Evolutionary conservation across 1,140 invertebrate species (phyloP).

Genomic region (Drosophila aff.): DNA sequence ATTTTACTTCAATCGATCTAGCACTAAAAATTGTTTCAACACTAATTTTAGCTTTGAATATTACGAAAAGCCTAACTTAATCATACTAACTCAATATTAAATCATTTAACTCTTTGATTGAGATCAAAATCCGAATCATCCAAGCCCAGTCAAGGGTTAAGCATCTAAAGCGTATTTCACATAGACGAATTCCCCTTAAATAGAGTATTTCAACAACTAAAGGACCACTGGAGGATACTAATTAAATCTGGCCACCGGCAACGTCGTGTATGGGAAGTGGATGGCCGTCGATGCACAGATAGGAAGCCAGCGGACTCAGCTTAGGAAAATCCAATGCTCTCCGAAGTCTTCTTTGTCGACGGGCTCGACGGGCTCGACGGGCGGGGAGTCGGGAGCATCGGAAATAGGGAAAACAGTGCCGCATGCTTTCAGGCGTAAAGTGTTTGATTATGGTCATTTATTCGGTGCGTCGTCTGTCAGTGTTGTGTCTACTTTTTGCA

Average conservation of each 20-base stretch:
- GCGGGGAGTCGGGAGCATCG: background rate
- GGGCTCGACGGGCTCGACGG: conserved; percentile 3
- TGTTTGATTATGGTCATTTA: conserved; percentile 83
- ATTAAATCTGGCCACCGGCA: conserved; percentile 74
- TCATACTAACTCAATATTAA: background rate
- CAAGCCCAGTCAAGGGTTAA: background rate
- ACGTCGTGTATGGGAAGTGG: conserved; percentile 29
- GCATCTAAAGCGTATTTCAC: background rate
- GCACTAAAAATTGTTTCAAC: too few relatives aligned
- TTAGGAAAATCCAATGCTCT: conserved; percentile 42
- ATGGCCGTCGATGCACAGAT: conserved; percentile 57
- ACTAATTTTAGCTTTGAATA: too few relatives aligned
- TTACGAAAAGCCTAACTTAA: too few relatives aligned
- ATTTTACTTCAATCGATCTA: too few relatives aligned
- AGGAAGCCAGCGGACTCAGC: conserved; percentile 17
- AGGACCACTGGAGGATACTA: conserved; percentile 50
- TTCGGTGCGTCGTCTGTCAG: conserved; percentile 53
- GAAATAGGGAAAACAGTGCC: conserved; percentile 17
- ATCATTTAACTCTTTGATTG: too few relatives aligned
- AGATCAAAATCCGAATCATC: background rate
- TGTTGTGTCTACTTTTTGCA: conserved; percentile 49
- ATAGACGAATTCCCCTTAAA: background rate
- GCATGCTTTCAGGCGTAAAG: conserved; percentile 77
- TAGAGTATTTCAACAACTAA: conserved; percentile 15
- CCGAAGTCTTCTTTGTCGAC: conserved; percentile 40